Evolutionary conservation across 2,797 vertebrate species (phyloP), one percentile per base, ranked within the genome.

Genomic region (Syngnathus acus): DNA sequence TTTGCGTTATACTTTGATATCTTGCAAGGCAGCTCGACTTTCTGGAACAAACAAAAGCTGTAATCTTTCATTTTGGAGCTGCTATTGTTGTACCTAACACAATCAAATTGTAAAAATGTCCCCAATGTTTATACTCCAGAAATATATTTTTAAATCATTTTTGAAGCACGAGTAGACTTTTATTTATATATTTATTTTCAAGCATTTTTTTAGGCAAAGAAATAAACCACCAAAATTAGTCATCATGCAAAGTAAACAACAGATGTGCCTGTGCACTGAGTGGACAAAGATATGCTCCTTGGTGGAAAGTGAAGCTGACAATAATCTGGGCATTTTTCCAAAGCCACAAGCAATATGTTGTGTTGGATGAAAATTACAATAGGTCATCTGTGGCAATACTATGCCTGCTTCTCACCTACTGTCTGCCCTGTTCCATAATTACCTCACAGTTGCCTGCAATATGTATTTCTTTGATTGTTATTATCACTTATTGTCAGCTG

Each of bases 11-110:
- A 45, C 13, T 45, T 62, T 62, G 40, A 45, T 9, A 45, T 62
- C 21, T 45, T 45, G 13, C 60, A 45, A 45, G 21, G 40, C 21
- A 16, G 40, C 42, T 6, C 16, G 40, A 26, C 42, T 45, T 62
- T 45, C n/a, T 26, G 21, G 60, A 8, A 62, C 21, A 62, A 62
- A 23, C 39, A 42, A 62, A 14, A 62, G 60, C 40, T 23, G 13
- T 26, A 45, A 7, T 62, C 16, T 62, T 62, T 45, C 60, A 62
- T 62, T 62, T 62, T 45, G 60, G 21, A 45, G 39, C 42, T 45
- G 42, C 1, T 13, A 26, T 43, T 43, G 45, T 43, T 43, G n/a
- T 62, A 23, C 21, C 40, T 14, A 62, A 26, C 60, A 9, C 6
- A 17, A 43, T 62, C 21, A 26, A 62, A 45, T 62, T 45, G 60